A percentile compares a stretch with the other conserved stretches of the same genome.
phyloP scores from a whole-genome alignment of 2,888 invertebrate genomes.

The Polymixis lichenea region DNA sequence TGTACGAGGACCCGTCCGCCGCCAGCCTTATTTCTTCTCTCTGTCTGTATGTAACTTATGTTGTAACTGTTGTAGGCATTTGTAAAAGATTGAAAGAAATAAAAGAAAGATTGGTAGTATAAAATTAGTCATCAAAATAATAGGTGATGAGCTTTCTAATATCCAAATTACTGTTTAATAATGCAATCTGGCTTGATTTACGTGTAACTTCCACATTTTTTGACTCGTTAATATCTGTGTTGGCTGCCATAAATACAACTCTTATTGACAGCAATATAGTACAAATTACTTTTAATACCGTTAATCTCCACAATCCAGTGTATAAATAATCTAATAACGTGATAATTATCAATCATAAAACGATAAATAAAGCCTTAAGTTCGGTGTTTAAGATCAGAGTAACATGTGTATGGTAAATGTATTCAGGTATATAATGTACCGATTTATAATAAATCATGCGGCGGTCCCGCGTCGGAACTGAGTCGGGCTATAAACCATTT shows the following conservation, averaged over 20 bases:
- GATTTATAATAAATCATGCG: slow-evolving; percentile 74
- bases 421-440: slow-evolving; percentile 63
- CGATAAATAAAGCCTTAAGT: slow-evolving; percentile 58
- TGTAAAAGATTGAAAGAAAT: slow-evolving; percentile 17
- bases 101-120: background rate
- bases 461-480: slow-evolving; percentile 62
- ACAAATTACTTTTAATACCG: slow-evolving; percentile 46
- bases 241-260: slow-evolving; percentile 30
- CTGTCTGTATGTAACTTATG: slow-evolving; percentile 57
- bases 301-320: slow-evolving; percentile 41
- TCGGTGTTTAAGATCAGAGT: slow-evolving; percentile 57
- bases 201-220: slow-evolving; percentile 5
- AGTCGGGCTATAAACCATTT: slow-evolving; percentile 78
- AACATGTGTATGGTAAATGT: slow-evolving; percentile 49
- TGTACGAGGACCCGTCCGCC: slow-evolving; percentile 72
- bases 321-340: slow-evolving; percentile 56
- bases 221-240: slow-evolving; percentile 14
- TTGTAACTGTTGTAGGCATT: slow-evolving; percentile 53
- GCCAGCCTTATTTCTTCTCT: slow-evolving; percentile 73
- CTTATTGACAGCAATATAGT: slow-evolving; percentile 42
- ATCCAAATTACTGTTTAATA: slow-evolving; percentile 1
- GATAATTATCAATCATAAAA: slow-evolving; percentile 64
- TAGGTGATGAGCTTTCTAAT: background rate
- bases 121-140: background rate
- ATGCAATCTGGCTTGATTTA: slow-evolving; percentile 19